Conservation (phyloP, 2,797 vertebrate genomes). For the Tinamus major region DNA sequence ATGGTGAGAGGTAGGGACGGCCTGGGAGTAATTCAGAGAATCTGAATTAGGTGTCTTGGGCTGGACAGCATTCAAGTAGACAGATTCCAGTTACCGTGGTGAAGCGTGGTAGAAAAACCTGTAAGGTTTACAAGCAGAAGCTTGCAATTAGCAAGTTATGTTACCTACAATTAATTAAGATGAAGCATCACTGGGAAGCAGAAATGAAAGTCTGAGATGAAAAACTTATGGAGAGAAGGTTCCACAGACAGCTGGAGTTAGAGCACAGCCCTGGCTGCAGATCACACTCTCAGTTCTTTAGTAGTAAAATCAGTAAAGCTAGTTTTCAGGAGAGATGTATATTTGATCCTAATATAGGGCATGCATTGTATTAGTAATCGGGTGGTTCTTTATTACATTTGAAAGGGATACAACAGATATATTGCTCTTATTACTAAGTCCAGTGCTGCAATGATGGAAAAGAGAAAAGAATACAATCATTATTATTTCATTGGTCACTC, state of each 20-base stretch:
- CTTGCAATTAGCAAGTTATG: neutral
- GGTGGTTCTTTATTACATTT: neutral
- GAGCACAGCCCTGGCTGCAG: neutral
- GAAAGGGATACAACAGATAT: neutral
- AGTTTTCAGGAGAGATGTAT: neutral
- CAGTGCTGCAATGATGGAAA: neutral
- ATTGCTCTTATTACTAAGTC: neutral
- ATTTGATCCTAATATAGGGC: neutral
- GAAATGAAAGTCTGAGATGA: neutral
- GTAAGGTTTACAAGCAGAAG: neutral
- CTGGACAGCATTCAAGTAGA: neutral
- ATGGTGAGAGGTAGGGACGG: neutral
- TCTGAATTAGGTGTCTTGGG: neutral
- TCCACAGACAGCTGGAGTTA: neutral
- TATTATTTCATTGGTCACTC: neutral
- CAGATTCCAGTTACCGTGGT: neutral
- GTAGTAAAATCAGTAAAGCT: neutral
- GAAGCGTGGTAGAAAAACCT: neutral
- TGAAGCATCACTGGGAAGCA: neutral
- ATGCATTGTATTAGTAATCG: neutral
- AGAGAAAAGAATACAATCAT: neutral
- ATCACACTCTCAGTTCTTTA: neutral
- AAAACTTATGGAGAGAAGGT: neutral
- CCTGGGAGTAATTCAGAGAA: neutral
- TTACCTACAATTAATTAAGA: neutral